Evolutionary conservation across 2,113 vertebrate genomes (phyloP).

Genomic region (Podarcis raffonei): DNA sequence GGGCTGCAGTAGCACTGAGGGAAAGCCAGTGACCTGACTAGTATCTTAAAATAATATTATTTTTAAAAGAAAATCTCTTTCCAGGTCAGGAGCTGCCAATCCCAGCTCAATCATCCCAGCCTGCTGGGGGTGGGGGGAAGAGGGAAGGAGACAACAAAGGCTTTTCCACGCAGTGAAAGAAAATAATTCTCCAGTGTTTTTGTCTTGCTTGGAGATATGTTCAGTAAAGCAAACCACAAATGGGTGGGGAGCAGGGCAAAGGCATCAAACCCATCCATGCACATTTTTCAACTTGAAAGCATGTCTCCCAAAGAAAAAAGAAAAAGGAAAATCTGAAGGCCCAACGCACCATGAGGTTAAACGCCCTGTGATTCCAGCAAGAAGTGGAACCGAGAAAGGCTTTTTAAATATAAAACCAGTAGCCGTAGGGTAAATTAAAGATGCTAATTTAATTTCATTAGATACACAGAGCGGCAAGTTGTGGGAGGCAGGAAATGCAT

Average conservation of each 20-base stretch:
- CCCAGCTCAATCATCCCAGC: not conserved
- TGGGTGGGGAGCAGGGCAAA: not conserved
- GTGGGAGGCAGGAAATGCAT: conserved; percentile 58
- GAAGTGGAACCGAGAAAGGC: not conserved
- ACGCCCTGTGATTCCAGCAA: rapidly evolving
- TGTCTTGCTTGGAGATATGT: not conserved
- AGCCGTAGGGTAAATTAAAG: conserved; percentile 65
- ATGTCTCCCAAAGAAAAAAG: not conserved
- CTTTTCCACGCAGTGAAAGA: not conserved
- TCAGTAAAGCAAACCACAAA: not conserved
- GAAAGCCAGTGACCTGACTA: not conserved
- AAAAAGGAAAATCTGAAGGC: not conserved
- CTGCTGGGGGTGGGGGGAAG: not conserved
- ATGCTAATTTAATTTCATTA: conserved; percentile 76
- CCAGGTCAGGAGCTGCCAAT: not conserved
- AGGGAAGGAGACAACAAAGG: not conserved
- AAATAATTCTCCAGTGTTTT: not conserved
- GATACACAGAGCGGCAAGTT: conserved; percentile 57
- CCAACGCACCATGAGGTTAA: not conserved
- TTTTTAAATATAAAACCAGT: conserved; percentile 6
- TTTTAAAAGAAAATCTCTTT: not conserved
- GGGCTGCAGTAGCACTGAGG: not conserved
- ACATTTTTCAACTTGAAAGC: conserved; percentile 21
- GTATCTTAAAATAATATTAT: not conserved
- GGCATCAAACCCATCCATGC: not conserved